These are phyloP conservation scores for Hippolais icterina DNA, from an alignment of 2,113 vertebrate species.

Conservation along the genomic window DNA sequence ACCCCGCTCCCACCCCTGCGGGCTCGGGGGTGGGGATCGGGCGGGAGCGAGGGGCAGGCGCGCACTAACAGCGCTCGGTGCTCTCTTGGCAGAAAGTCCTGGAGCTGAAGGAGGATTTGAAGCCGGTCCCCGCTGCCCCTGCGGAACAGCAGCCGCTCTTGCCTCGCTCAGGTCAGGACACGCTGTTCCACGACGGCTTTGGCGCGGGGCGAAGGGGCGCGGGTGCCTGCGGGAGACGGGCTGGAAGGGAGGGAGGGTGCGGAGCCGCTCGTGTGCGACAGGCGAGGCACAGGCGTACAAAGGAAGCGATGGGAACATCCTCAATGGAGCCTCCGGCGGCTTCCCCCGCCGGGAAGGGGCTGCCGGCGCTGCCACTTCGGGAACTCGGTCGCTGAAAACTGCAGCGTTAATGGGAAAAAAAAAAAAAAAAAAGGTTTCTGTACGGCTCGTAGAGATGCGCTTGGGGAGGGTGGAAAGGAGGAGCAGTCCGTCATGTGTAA, in stretches of 20 bases:
- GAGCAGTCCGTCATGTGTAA: neutral
- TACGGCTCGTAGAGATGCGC: neutral
- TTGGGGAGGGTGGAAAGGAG: neutral
- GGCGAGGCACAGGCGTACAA: neutral
- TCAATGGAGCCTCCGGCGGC: neutral
- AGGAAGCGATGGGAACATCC: neutral
- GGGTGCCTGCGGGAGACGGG: neutral
- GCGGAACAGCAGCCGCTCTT: neutral
- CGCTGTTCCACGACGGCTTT: neutral
- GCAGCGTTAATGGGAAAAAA: fast-evolving
- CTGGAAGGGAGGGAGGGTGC: neutral
- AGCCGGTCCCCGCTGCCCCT: neutral
- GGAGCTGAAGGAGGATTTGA: conserved; percentile 8
- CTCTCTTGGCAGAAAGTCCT: conserved; percentile 21
- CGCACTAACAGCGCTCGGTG: neutral
- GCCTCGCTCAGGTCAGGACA: conserved; percentile 7
- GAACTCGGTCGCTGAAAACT: neutral
- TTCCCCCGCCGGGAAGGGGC: neutral
- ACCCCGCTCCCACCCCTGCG: neutral
- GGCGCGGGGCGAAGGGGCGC: neutral
- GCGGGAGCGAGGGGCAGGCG: neutral
- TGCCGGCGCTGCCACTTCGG: neutral
- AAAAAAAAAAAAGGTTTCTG: neutral
- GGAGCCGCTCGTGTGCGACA: neutral
- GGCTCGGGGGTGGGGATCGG: neutral